Percentiles rank a stretch among this genome's conserved stretches.
Conservation (phyloP, 1,140 invertebrate genomes). For the Drosophila ironensis region DNA sequence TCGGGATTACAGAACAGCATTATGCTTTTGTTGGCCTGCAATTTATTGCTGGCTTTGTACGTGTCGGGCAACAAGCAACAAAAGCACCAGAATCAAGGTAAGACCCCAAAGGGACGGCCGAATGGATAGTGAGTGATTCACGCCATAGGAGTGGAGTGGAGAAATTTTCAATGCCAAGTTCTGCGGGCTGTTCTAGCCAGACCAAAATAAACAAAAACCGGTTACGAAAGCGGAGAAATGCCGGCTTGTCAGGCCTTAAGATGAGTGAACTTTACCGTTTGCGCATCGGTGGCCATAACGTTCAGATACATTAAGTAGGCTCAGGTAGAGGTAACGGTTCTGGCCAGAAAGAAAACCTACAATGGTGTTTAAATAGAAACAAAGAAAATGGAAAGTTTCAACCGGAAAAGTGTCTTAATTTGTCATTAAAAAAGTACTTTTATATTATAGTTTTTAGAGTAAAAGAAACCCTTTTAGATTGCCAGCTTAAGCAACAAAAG, state of each 20-base stretch:
- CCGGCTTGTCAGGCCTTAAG: slow-evolving; percentile 17
- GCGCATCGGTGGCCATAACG: slow-evolving; percentile 65
- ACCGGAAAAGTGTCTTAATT: too few species aligned
- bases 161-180: slow-evolving; percentile 44
- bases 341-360: background rate
- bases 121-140: slow-evolving; percentile 22
- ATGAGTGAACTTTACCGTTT: slow-evolving; percentile 28
- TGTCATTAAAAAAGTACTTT: too few species aligned
- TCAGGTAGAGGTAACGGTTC: slow-evolving; percentile 11
- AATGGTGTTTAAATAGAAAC: too few species aligned
- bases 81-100: slow-evolving; percentile 62
- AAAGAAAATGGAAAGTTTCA: slow-evolving; percentile 4
- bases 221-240: slow-evolving; percentile 29
- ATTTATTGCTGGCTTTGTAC: slow-evolving; percentile 28
- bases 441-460: too few species aligned
- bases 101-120: slow-evolving; percentile 2
- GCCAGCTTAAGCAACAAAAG: too few species aligned
- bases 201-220: slow-evolving; percentile 61
- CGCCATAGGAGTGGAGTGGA: slow-evolving; percentile 7
- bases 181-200: slow-evolving; percentile 42
- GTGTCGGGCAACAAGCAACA: slow-evolving; percentile 53
- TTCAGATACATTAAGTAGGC: background rate
- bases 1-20: slow-evolving; percentile 37
- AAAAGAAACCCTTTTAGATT: too few species aligned
- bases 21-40: slow-evolving; percentile 51